Conservation (phyloP, 2,113 vertebrate genomes). For the Oxygymnocypris stewartii region DNA sequence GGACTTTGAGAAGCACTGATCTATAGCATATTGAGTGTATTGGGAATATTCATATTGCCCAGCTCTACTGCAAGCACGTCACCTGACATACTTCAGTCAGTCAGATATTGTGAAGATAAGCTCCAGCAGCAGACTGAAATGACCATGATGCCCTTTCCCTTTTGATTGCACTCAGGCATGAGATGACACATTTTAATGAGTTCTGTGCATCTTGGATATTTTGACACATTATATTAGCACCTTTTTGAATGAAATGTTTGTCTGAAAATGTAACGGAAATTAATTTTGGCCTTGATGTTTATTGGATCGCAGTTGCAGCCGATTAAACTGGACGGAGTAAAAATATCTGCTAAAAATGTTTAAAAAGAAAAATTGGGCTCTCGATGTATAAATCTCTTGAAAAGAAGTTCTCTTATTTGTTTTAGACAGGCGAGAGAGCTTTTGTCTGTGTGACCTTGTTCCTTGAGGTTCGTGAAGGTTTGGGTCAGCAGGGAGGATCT, state of each 20-base stretch:
- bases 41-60: conserved; percentile 1
- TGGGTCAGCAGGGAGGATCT: neutral
- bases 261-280: neutral
- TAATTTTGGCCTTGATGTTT: neutral
- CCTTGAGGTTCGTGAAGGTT: neutral
- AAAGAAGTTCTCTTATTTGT: neutral
- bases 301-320: neutral
- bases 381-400: neutral
- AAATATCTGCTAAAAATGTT: neutral
- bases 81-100: conserved; percentile 33
- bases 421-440: neutral
- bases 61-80: conserved; percentile 61
- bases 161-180: conserved; percentile 16
- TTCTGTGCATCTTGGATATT: neutral
- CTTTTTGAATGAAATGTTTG: neutral
- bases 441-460: neutral
- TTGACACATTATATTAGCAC: neutral
- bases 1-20: neutral
- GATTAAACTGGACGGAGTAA: neutral
- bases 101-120: neutral
- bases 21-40: neutral
- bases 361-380: neutral
- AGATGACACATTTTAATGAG: neutral
- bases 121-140: neutral
- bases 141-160: neutral